phyloP scores from a whole-genome alignment of 2,797 vertebrate species.

The Poecilia gillii region DNA sequence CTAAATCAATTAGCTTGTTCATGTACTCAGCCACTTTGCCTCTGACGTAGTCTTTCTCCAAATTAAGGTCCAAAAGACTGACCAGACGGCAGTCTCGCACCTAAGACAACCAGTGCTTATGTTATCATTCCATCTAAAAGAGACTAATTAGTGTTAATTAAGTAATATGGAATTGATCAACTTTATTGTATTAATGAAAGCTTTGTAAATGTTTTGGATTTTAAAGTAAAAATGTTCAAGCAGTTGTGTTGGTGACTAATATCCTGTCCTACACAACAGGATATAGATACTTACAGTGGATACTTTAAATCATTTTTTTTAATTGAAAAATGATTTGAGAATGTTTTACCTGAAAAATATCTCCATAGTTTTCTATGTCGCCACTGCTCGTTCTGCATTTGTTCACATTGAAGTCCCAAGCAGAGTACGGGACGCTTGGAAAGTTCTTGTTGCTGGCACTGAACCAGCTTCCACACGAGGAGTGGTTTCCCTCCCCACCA shows the following conservation, averaged over 20 bases:
- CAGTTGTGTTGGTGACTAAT: neutral
- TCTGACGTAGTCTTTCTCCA: conserved; percentile 88
- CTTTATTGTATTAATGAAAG: neutral
- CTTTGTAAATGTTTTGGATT: neutral
- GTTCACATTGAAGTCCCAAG: conserved; percentile 88
- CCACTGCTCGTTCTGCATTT: conserved; percentile 88
- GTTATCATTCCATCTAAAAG: neutral
- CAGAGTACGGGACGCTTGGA: conserved; percentile 84
- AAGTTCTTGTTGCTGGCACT: conserved; percentile 74
- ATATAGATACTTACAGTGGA: neutral
- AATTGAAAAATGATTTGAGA: neutral
- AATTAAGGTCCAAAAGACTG: conserved; percentile 88
- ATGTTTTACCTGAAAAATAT: conserved; percentile 83
- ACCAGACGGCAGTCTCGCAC: conserved; percentile 88
- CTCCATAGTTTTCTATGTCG: conserved; percentile 85
- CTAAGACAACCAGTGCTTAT: conserved; percentile 59
- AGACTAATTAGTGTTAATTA: neutral
- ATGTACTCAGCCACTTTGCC: conserved; percentile 78
- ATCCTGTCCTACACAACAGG: no score
- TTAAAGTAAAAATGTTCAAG: neutral
- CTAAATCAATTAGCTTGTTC: conserved; percentile 88
- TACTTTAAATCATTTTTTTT: neutral
- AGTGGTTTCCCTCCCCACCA: conserved; percentile 81
- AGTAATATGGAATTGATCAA: neutral
- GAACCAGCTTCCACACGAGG: conserved; percentile 75